phyloP scores from a whole-genome alignment of 2,113 vertebrate species.

The Ochotona curzoniae region DNA sequence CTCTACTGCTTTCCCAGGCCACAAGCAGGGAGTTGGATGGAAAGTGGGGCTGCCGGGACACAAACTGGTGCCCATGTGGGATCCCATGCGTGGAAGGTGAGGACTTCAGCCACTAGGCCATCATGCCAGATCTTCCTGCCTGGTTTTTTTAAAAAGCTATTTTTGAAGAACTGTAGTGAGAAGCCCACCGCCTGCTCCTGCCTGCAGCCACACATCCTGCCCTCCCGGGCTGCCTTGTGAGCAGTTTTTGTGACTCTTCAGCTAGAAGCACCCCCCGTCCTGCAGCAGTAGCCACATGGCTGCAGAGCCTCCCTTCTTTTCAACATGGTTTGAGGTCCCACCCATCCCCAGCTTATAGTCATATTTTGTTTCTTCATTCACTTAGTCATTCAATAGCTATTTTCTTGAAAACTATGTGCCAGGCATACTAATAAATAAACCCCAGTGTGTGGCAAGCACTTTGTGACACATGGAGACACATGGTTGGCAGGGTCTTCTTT shows the following conservation, averaged over 20 bases:
- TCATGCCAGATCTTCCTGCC: too few species aligned
- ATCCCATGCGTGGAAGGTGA: too few species aligned
- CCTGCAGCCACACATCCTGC: not conserved
- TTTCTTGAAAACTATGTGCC: not conserved
- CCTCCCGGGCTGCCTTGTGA: not conserved
- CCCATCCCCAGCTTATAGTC: not conserved
- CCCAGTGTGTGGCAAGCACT: not conserved
- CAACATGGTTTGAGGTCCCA: too few species aligned
- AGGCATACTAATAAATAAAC: not conserved
- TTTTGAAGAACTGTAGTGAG: not conserved
- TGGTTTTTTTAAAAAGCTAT: constrained; percentile 20
- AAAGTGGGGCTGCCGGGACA: too few species aligned
- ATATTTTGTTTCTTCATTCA: constrained; percentile 16
- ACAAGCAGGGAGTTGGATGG: too few species aligned
- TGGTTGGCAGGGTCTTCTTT: not conserved
- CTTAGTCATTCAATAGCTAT: not conserved
- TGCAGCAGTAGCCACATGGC: too few species aligned
- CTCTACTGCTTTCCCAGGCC: too few species aligned
- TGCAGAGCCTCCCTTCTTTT: too few species aligned
- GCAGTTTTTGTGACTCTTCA: not conserved
- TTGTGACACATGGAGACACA: not conserved
- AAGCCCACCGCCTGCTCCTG: not conserved
- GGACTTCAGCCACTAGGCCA: too few species aligned
- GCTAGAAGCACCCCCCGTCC: not conserved
- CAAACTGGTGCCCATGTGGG: too few species aligned